Conservation (phyloP, 1,140 invertebrate species). For the Hydropsyche tenuis region DNA sequence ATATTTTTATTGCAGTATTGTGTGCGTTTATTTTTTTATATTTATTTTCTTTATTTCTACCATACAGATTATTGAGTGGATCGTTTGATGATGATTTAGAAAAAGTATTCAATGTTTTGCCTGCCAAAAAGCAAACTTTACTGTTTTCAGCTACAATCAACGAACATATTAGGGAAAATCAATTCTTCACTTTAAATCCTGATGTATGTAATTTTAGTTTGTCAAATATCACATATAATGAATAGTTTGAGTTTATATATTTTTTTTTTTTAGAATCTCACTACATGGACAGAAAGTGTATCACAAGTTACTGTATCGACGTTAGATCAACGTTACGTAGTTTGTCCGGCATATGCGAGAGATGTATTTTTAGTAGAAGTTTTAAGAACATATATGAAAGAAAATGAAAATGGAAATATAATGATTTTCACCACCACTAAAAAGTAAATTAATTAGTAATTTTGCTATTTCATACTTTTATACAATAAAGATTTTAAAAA, state of each 20-base stretch:
- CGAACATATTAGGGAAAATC: constrained; percentile 67
- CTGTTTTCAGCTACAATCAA: constrained; percentile 98
- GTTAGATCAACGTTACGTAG: constrained; percentile 87
- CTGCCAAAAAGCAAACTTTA: constrained; percentile 82
- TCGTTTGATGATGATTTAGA: constrained; percentile 82
- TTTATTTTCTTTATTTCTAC: constrained; percentile 13
- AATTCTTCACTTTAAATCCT: constrained; percentile 56
- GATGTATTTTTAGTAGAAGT: constrained; percentile 94
- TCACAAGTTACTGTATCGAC: constrained; percentile 82
- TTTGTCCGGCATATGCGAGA: constrained; percentile 87
- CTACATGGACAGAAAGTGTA: constrained; percentile 72
- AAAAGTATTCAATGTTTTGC: constrained; percentile 82
- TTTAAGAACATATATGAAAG: constrained; percentile 76
- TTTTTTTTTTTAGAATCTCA: constrained; percentile 50
- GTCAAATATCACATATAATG: not conserved
- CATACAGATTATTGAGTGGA: constrained; percentile 73
- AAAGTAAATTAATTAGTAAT: constrained; percentile 70
- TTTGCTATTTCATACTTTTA: constrained; percentile 47
- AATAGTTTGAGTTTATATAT: not conserved
- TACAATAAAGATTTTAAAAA: constrained; percentile 23
- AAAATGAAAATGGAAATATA: constrained; percentile 78
- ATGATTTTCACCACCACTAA: constrained; percentile 95
- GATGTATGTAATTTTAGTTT: constrained; percentile 55
- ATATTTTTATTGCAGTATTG: constrained; percentile 29
- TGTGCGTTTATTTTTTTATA: not conserved